A percentile compares a stretch with the other conserved stretches of the same genome.
These are phyloP conservation scores for Congeria kusceri DNA, from an alignment of 2,888 invertebrate genomes.

Conservation along the genomic window DNA sequence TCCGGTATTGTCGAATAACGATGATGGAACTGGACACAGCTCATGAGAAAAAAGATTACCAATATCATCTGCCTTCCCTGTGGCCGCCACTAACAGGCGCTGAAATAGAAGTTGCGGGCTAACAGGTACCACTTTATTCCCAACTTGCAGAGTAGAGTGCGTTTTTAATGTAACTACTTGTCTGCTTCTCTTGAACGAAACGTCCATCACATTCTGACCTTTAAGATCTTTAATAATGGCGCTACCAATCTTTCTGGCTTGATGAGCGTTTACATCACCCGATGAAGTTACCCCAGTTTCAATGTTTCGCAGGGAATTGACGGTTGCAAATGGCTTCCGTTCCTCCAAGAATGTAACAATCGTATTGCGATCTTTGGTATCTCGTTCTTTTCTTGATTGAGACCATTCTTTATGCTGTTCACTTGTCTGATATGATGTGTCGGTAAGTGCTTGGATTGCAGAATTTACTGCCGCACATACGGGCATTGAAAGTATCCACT, in stretches of 20 bases:
- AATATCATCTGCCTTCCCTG: constrained; percentile 2
- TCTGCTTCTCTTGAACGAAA: constrained; percentile 46
- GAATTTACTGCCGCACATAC: constrained; percentile 50
- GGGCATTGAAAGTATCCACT: constrained; percentile 66
- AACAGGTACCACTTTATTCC: constrained; percentile 47
- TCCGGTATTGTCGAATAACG: constrained; percentile 49
- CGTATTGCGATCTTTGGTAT: constrained; percentile 7
- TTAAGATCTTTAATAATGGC: constrained; percentile 48
- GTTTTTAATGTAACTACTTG: constrained; percentile 49
- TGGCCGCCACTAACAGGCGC: constrained; percentile 48
- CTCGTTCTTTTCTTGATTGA: constrained; percentile 7
- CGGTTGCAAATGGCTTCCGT: constrained; percentile 43
- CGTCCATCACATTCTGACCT: constrained; percentile 36
- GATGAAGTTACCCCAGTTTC: constrained; percentile 55
- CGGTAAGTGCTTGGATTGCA: constrained; percentile 49
- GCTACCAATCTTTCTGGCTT: constrained; percentile 49
- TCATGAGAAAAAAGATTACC: constrained; percentile 4
- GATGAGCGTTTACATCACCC: constrained; percentile 56
- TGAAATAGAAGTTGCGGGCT: constrained; percentile 68
- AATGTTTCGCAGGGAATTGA: constrained; percentile 52
- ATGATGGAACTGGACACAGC: constrained; percentile 27
- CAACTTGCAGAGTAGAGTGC: constrained; percentile 32
- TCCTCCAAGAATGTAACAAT: constrained; percentile 29
- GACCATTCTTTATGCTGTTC: constrained; percentile 49
- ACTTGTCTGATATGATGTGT: constrained; percentile 26